Percentiles rank a stretch among this genome's conserved stretches.
These are phyloP conservation scores for Bombylius discolor DNA, from an alignment of 2,888 invertebrate species.

Conservation along the genomic window DNA sequence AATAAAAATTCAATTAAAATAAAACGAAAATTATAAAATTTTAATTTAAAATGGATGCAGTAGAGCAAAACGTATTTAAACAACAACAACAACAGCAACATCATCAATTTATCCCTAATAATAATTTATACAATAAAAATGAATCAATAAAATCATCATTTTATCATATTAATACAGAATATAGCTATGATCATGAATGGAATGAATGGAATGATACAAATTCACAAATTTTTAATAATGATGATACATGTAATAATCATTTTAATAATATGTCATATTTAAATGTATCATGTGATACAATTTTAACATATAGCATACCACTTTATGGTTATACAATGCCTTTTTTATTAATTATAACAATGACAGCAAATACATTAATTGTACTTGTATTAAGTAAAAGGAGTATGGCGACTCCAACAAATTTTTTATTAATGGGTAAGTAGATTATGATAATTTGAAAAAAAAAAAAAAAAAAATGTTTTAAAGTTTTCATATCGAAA, in stretches of 20 bases:
- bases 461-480: too few species aligned
- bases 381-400: constrained; percentile 78
- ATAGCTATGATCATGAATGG: too few species aligned
- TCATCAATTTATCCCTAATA: too few species aligned
- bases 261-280: constrained; percentile 27
- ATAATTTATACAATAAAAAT: too few species aligned
- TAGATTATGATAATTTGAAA: constrained; percentile 6
- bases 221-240: constrained; percentile 1
- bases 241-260: constrained; percentile 21
- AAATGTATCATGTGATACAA: constrained; percentile 35
- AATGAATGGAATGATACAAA: constrained; percentile 5
- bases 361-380: constrained; percentile 82
- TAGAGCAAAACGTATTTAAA: too few species aligned
- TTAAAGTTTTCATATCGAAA: too few species aligned
- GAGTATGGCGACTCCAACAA: constrained; percentile 84
- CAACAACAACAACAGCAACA: too few species aligned
- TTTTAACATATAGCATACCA: constrained; percentile 30
- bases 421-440: constrained; percentile 69
- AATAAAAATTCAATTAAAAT: too few species aligned
- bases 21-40: too few species aligned
- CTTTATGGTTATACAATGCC: constrained; percentile 46
- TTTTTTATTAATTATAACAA: constrained; percentile 70
- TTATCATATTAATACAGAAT: too few species aligned
- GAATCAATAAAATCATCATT: too few species aligned
- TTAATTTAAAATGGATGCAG: too few species aligned